These are phyloP conservation scores for Dasyurus viverrinus DNA, from an alignment of 2,113 vertebrate genomes.

Conservation along the genomic window DNA sequence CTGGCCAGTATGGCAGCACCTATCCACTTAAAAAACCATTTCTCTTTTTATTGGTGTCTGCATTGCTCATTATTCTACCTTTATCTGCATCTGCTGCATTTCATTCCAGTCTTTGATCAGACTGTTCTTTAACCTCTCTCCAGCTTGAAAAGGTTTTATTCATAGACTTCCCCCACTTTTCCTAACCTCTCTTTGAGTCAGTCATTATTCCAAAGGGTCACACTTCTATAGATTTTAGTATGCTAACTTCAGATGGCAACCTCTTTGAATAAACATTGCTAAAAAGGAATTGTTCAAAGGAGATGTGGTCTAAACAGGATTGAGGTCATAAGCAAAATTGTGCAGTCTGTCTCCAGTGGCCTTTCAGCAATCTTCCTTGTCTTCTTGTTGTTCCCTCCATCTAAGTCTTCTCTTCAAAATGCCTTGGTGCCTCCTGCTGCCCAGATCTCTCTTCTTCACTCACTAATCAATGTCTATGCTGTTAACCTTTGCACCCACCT, in stretches of 20 bases:
- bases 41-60: constrained; percentile 60
- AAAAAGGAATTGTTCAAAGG: constrained; percentile 64
- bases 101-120: constrained; percentile 56
- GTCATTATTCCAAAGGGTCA: constrained; percentile 57
- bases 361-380: constrained; percentile 49
- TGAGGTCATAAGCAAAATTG: constrained; percentile 53
- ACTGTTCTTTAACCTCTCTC: constrained; percentile 54
- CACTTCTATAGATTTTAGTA: constrained; percentile 8
- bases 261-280: constrained; percentile 73
- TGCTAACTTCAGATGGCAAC: constrained; percentile 68
- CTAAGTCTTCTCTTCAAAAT: neutral
- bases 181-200: constrained; percentile 49
- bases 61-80: constrained; percentile 53
- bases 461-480: neutral
- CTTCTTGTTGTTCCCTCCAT: constrained; percentile 8
- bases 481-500: neutral
- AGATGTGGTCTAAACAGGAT: constrained; percentile 61
- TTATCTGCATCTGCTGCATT: constrained; percentile 51
- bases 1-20: neutral
- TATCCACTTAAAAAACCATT: constrained; percentile 57
- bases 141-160: constrained; percentile 52
- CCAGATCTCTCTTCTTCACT: neutral
- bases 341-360: constrained; percentile 23
- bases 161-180: constrained; percentile 53
- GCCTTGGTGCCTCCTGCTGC: neutral